A percentile compares a stretch with the other conserved stretches of the same genome.
These are phyloP conservation scores for Tringa solitaria DNA, from an alignment of 2,113 vertebrate species.

Conservation along the genomic window DNA sequence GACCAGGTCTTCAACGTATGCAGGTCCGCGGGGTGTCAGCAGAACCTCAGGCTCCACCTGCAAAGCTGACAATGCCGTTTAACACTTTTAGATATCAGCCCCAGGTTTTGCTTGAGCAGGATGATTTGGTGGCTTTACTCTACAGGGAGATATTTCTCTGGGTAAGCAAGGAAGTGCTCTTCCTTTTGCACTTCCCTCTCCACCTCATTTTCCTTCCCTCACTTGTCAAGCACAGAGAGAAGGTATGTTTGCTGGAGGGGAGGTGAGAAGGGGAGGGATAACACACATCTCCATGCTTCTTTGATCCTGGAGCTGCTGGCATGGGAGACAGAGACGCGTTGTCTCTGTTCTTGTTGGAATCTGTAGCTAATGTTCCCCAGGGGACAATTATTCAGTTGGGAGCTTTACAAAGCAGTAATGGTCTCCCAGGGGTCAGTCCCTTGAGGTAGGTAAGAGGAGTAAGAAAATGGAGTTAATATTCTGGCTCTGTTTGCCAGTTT, in stretches of 20 bases:
- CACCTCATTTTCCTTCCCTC: neutral
- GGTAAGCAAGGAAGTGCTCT: neutral
- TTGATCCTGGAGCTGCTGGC: neutral
- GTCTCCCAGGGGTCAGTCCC: neutral
- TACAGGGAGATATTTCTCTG: neutral
- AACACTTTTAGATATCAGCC: neutral
- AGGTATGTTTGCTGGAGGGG: neutral
- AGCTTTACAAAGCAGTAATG: neutral
- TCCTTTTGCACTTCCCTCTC: neutral
- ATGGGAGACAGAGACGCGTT: neutral
- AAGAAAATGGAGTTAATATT: neutral
- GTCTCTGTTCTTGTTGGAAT: neutral
- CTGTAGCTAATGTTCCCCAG: neutral
- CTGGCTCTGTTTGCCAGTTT: neutral
- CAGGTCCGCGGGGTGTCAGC: neutral
- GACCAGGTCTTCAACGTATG: neutral
- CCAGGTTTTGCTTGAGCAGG: neutral
- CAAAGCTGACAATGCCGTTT: fast-evolving
- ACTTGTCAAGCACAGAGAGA: neutral
- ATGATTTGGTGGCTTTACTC: neutral
- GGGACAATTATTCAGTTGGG: neutral
- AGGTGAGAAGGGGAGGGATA: neutral
- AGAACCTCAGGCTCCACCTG: neutral
- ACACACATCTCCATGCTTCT: neutral
- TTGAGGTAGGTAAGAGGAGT: fast-evolving